These are phyloP conservation scores for Dynastes tityus DNA, from an alignment of 2,888 invertebrate species.

Conservation along the genomic window DNA sequence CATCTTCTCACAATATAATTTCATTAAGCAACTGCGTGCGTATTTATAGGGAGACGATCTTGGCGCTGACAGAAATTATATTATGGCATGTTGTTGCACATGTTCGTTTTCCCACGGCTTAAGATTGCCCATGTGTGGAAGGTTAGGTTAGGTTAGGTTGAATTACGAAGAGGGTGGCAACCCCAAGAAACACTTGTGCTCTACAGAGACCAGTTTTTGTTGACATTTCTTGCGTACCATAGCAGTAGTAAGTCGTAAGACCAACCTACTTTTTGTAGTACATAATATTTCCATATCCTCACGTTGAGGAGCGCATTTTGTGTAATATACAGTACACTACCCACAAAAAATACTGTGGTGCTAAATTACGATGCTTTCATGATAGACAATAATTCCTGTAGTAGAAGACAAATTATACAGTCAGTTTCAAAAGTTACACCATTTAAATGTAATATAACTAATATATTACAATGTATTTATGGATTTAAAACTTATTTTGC, in stretches of 20 bases:
- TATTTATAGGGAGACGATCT: not conserved
- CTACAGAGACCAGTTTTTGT: conserved; percentile 55
- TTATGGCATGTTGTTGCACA: conserved; percentile 64
- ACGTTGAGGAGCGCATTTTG: conserved; percentile 19
- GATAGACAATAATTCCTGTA: too few relatives aligned
- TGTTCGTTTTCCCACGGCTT: conserved; percentile 67
- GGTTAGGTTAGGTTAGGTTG: conserved; percentile 61
- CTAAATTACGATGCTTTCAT: too few relatives aligned
- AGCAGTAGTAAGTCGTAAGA: conserved; percentile 28
- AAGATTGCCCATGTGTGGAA: conserved; percentile 65
- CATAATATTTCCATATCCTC: conserved; percentile 20
- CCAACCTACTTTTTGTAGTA: conserved; percentile 34
- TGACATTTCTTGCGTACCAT: conserved; percentile 53
- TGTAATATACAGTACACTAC: conserved; percentile 15
- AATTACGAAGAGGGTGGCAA: conserved; percentile 62
- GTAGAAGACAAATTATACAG: too few relatives aligned
- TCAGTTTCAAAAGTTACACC: too few relatives aligned
- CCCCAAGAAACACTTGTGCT: conserved; percentile 63
- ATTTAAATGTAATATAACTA: too few relatives aligned
- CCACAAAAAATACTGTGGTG: not conserved
- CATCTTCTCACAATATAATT: conserved; percentile 42
- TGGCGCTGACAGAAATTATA: conserved; percentile 60
- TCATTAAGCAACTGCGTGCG: not conserved
- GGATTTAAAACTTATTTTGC: too few relatives aligned
- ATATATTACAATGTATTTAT: too few relatives aligned